Percentiles rank a stretch among this genome's conserved stretches.
Evolutionary conservation across 1,140 invertebrate species (phyloP).

Genomic region (Antheraea pernyi): DNA sequence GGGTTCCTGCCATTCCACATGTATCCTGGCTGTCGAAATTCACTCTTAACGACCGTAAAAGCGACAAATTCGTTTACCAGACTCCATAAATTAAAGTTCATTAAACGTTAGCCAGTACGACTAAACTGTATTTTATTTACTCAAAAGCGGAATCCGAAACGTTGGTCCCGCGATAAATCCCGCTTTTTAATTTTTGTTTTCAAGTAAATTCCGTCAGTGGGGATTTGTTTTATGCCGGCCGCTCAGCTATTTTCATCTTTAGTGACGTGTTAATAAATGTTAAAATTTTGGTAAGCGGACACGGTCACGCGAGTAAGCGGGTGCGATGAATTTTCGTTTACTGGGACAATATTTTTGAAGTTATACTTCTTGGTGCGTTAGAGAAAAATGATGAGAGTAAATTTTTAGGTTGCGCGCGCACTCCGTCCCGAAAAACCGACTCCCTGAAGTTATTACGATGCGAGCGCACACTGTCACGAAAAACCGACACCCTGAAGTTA

Average conservation of each 20-base stretch:
- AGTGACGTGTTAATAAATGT: constrained; percentile 45
- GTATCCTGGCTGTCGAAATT: constrained; percentile 40
- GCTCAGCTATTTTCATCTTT: constrained; percentile 50
- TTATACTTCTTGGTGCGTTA: no score
- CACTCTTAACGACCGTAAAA: constrained; percentile 46
- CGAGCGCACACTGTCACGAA: no score
- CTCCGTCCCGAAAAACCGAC: no score
- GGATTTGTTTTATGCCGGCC: constrained; percentile 46
- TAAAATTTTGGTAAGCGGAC: constrained; percentile 20
- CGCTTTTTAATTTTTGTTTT: constrained; percentile 41
- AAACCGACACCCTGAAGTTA: no score
- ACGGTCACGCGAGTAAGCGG: neutral
- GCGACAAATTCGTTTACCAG: constrained; percentile 57
- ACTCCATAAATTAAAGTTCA: constrained; percentile 64
- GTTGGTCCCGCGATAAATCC: constrained; percentile 29
- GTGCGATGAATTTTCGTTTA: constrained; percentile 1
- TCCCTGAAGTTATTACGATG: no score
- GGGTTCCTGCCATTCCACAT: constrained; percentile 36
- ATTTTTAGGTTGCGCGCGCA: no score
- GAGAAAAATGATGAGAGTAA: no score
- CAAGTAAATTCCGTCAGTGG: constrained; percentile 44
- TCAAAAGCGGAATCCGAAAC: constrained; percentile 41
- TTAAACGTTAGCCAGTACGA: constrained; percentile 50
- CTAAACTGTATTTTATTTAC: constrained; percentile 36
- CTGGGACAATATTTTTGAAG: neutral